Evolutionary conservation across 2,113 vertebrate species (phyloP).

Genomic region (Syrmaticus mikado): DNA sequence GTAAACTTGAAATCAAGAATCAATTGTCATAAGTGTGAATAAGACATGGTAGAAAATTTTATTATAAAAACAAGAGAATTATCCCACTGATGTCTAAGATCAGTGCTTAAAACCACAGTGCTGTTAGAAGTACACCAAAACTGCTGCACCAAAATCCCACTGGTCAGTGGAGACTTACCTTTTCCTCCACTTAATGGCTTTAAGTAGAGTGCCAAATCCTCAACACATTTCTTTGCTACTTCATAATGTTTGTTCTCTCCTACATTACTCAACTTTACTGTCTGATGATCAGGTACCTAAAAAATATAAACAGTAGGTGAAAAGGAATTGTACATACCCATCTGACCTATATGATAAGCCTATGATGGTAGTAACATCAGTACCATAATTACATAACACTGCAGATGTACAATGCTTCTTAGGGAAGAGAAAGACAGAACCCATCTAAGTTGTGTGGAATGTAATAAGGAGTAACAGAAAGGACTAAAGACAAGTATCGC

Average conservation of each 20-base stretch:
- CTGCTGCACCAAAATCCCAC: neutral
- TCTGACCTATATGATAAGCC: neutral
- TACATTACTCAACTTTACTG: constrained; percentile 87
- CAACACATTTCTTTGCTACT: constrained; percentile 91
- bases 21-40: neutral
- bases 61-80: neutral
- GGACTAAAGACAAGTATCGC: neutral
- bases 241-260: constrained; percentile 93
- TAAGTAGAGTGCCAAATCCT: constrained; percentile 95
- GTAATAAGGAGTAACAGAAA: neutral
- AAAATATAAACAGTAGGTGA: neutral
- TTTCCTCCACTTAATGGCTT: constrained; percentile 93
- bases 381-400: constrained; percentile 27
- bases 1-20: neutral
- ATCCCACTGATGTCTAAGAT: neutral
- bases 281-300: constrained; percentile 89
- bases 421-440: neutral
- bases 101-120: neutral
- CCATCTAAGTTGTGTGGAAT: neutral
- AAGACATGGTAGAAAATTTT: neutral
- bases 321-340: neutral
- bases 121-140: neutral
- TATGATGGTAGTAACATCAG: neutral
- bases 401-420: constrained; percentile 6
- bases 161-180: constrained; percentile 79